phyloP scores from a whole-genome alignment of 2,797 vertebrate species.

The Pristis pectinata region DNA sequence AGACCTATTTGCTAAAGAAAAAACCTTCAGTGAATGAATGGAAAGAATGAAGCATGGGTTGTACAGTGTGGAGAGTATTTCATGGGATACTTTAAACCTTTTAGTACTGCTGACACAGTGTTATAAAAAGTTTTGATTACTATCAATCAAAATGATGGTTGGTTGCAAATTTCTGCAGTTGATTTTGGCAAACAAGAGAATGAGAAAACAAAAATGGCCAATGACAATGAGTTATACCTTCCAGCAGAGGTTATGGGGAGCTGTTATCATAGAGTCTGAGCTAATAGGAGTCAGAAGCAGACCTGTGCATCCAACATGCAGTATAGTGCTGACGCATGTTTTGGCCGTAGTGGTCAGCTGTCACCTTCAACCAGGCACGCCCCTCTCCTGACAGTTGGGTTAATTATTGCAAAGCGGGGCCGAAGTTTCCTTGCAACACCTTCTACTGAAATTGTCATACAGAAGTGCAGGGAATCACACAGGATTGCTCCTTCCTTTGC shows the following conservation, averaged over 20 bases:
- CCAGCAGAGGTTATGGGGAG: background rate
- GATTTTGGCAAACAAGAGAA: background rate
- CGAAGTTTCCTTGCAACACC: background rate
- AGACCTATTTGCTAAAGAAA: background rate
- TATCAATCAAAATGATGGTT: background rate
- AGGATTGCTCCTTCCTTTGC: background rate
- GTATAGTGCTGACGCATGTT: background rate
- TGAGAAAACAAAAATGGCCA: background rate
- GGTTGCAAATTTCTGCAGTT: background rate
- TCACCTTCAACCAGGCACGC: background rate
- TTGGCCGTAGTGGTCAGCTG: background rate
- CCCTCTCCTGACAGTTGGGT: background rate
- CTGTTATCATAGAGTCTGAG: background rate
- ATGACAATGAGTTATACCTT: background rate
- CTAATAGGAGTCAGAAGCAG: background rate
- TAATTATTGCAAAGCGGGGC: background rate
- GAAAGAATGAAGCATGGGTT: background rate
- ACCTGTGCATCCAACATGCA: background rate
- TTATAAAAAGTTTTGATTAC: background rate
- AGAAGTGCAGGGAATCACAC: background rate
- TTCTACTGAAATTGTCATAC: background rate
- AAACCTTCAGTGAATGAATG: background rate
- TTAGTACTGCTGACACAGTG: background rate
- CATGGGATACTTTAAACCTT: no score
- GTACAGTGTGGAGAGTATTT: background rate